Conservation (phyloP, 2,888 invertebrate genomes). For the Hecatera dysodea region DNA sequence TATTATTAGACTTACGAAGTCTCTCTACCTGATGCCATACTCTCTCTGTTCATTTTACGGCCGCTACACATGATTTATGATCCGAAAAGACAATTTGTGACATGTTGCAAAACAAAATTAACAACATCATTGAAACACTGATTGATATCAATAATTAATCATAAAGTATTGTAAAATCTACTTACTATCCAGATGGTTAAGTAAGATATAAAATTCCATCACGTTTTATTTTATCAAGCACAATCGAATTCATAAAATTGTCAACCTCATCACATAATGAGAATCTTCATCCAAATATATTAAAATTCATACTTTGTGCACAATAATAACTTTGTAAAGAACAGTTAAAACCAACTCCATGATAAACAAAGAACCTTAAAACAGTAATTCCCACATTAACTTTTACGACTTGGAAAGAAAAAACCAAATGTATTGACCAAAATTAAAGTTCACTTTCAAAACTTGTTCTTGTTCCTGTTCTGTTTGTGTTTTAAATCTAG, state of each 20-base stretch:
- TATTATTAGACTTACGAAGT: slow-evolving; percentile 87
- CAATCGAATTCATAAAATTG: slow-evolving; percentile 26
- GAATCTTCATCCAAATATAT: background rate
- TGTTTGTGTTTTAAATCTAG: slow-evolving; percentile 1
- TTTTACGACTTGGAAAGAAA: background rate
- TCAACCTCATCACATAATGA: background rate
- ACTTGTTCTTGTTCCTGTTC: background rate
- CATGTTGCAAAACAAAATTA: slow-evolving; percentile 40
- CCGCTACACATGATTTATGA: slow-evolving; percentile 66
- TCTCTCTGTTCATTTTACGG: slow-evolving; percentile 69
- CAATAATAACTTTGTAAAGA: background rate
- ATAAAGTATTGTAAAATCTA: slow-evolving; percentile 35
- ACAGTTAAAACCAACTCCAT: background rate
- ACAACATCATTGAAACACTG: slow-evolving; percentile 22
- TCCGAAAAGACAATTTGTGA: slow-evolving; percentile 50
- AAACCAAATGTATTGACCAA: slow-evolving; percentile 4
- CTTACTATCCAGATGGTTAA: slow-evolving; percentile 43
- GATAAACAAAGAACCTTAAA: slow-evolving; percentile 17
- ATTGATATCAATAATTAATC: slow-evolving; percentile 34
- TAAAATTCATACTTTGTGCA: background rate
- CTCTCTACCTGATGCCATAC: slow-evolving; percentile 81
- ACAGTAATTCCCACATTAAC: slow-evolving; percentile 16
- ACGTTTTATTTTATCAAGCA: slow-evolving; percentile 48
- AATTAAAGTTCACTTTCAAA: background rate
- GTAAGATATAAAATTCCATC: slow-evolving; percentile 42